phyloP scores from a whole-genome alignment of 2,113 vertebrate species.

The Atlantisia rogersi region DNA sequence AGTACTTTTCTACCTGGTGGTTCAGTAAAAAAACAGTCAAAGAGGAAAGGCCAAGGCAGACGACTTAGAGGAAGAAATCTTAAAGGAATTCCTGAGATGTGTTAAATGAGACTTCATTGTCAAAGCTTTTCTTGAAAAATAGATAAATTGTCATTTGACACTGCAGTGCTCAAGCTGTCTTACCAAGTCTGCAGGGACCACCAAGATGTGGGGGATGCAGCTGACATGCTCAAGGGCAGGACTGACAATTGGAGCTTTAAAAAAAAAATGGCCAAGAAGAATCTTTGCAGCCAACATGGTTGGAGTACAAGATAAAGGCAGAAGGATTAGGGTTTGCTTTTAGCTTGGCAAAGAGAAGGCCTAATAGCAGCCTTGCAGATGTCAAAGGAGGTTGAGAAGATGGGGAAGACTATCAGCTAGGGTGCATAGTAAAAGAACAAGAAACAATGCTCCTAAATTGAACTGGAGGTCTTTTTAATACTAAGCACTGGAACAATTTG shows the following conservation, averaged over 20 bases:
- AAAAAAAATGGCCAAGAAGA: background rate
- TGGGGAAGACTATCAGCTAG: background rate
- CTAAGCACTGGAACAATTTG: background rate
- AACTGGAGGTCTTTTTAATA: background rate
- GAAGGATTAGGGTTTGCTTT: background rate
- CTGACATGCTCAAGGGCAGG: background rate
- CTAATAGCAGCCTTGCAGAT: background rate
- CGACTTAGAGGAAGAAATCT: background rate
- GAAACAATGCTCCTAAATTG: background rate
- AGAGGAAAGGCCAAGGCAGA: background rate
- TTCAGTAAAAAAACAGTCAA: background rate
- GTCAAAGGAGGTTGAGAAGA: background rate
- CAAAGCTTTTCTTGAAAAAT: background rate
- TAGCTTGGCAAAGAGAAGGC: background rate
- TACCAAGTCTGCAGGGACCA: background rate
- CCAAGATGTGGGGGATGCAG: too few species aligned
- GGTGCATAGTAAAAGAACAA: background rate
- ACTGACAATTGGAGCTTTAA: background rate
- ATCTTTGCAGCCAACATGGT: rapidly evolving
- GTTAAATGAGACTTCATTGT: background rate
- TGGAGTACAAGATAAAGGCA: background rate
- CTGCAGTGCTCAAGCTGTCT: background rate
- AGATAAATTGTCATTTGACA: background rate
- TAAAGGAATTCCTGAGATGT: background rate
- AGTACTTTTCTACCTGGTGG: background rate